Percentiles rank a stretch among this genome's conserved stretches.
These are phyloP conservation scores for Xerus inauris DNA, from an alignment of 2,113 vertebrate species.

Conservation along the genomic window DNA sequence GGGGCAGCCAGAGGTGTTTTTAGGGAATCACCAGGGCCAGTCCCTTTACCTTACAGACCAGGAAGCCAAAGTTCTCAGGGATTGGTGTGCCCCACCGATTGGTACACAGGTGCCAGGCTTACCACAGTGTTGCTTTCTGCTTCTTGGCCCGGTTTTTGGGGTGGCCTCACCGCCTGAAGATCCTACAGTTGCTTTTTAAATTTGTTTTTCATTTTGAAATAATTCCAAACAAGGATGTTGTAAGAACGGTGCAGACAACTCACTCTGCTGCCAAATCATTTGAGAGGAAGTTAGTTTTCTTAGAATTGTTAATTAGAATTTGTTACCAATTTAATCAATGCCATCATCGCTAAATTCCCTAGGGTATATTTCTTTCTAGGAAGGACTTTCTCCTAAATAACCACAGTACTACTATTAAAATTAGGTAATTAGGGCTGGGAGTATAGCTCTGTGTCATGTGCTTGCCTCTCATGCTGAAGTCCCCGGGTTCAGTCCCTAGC, in stretches of 20 bases:
- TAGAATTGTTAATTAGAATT: background rate
- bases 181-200: background rate
- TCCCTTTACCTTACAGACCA: background rate
- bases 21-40: background rate
- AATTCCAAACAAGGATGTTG: background rate
- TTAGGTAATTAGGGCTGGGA: background rate
- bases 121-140: background rate
- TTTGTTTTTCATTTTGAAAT: conserved; percentile 12
- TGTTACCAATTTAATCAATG: background rate
- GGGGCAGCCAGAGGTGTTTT: background rate
- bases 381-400: background rate
- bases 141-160: background rate
- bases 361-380: background rate
- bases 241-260: background rate
- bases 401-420: background rate
- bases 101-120: background rate
- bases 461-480: no score
- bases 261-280: background rate
- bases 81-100: background rate
- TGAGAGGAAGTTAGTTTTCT: background rate
- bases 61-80: background rate
- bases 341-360: background rate
- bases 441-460: no score
- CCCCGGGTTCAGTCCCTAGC: no score
- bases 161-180: background rate